Evolutionary conservation across 1,140 invertebrate genomes (phyloP), one percentile per base, ranked within the genome.

Genomic region (Heliconius hermathena): DNA sequence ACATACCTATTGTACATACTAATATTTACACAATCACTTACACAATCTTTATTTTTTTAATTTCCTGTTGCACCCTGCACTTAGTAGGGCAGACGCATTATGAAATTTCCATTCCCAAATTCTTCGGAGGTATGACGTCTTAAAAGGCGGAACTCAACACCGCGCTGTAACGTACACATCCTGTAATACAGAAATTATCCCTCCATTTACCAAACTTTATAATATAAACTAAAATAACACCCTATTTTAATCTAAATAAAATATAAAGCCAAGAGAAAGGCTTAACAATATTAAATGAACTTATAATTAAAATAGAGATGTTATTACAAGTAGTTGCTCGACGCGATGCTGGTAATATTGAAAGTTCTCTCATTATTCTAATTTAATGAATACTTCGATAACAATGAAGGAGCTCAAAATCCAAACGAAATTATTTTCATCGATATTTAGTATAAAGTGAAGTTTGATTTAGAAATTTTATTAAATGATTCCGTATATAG

Each of bases 311-410:
- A 66, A 66, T 66, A 66, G 11, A 66, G 13, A 9, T 26, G 26
- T 13, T 66, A 26, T 29, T 29, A 66, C 22, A 66, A 66, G 11
- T 66, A 29, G 60, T 29, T 29, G 54, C 54, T 57, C 54, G 18
- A 8, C 57, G 20, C 57, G 22, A 29, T 29, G 22, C 26, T 26
- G 11, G 26, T 29, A 66, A 66, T 66, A 29, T 66, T 29, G 60
- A 26, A 29, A 66, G 22, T 26, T 29, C 22, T 22, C 9, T 66
- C 22, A 66, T 66, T 66, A 29, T 29, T 66, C 60, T 16, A 16
- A 9, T 66, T 66, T 66, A 29, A 66, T 66, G 26, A 66, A 66
- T 29, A 66, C 60, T 66, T 66, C 60, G 11, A 66, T 66, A 66
- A 29, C 60, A 66, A 66, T 29, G 60, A 29, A 29, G 29, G 0